phyloP scores from a whole-genome alignment of 2,797 vertebrate species.

The Enteromius viviparus region DNA sequence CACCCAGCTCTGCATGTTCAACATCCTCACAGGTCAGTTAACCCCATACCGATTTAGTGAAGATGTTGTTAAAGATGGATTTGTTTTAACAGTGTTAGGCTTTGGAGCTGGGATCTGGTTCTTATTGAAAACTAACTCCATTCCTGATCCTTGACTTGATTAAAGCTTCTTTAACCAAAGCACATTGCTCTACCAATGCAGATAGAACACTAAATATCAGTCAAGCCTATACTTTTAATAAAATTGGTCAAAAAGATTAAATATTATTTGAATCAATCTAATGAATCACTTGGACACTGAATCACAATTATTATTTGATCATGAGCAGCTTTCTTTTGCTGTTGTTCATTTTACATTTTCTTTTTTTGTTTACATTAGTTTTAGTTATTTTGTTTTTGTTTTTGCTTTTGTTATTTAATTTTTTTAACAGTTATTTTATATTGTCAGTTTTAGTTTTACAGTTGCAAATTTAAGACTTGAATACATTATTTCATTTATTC shows the following conservation, averaged over 20 bases:
- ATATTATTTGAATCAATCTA: not conserved
- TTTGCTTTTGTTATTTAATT: not conserved
- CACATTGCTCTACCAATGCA: not conserved
- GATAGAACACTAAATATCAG: not conserved
- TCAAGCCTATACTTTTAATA: not conserved
- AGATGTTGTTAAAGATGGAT: not conserved
- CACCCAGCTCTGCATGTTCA: not conserved
- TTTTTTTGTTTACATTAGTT: not conserved
- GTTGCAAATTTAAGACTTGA: not conserved
- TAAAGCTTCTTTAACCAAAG: not conserved
- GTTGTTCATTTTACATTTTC: not conserved
- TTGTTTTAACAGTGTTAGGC: not conserved
- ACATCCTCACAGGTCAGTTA: constrained; percentile 24
- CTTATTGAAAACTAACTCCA: not conserved
- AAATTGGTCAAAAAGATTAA: not conserved
- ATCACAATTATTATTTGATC: not conserved
- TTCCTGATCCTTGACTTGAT: not conserved
- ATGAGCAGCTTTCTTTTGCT: not conserved
- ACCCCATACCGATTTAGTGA: not conserved
- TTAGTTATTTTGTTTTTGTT: not conserved
- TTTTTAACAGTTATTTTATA: too few relatives aligned
- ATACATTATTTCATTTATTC: not conserved
- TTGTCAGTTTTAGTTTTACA: not conserved
- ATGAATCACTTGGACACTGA: not conserved
- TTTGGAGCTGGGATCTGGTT: not conserved